Conservation (phyloP, 2,113 vertebrate genomes). For the Poecilia latipinna region DNA sequence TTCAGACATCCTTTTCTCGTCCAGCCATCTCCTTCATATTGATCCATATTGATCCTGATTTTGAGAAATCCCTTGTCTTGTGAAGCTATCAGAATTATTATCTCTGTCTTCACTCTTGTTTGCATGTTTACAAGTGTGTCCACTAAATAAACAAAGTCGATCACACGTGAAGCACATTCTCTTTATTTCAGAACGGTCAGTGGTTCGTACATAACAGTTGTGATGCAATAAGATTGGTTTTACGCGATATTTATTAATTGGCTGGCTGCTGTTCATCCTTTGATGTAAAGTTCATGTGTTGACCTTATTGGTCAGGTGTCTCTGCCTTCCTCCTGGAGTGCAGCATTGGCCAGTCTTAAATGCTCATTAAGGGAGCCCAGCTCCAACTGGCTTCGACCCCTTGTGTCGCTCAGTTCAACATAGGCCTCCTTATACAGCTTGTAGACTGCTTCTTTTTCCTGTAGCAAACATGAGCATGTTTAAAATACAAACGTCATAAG, state of each 20-base stretch:
- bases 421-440: constrained; percentile 90
- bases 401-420: constrained; percentile 86
- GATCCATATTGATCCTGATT: constrained; percentile 44
- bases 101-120: constrained; percentile 62
- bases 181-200: constrained; percentile 22
- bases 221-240: not conserved
- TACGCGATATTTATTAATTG: not conserved
- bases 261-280: not conserved
- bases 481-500: not conserved
- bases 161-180: constrained; percentile 13
- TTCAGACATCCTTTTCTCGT: constrained; percentile 41
- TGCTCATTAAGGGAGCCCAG: constrained; percentile 88
- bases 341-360: constrained; percentile 85
- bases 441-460: constrained; percentile 90
- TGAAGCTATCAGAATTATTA: constrained; percentile 36
- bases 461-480: not conserved
- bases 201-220: not conserved
- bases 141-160: constrained; percentile 62
- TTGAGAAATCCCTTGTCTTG: constrained; percentile 52
- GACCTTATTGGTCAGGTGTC: constrained; percentile 30
- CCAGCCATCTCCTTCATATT: constrained; percentile 30
- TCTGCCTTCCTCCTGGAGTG: constrained; percentile 84
- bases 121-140: constrained; percentile 60
- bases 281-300: not conserved
- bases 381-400: constrained; percentile 85